Base-by-base conservation (phyloP, 1,140 invertebrate species). In the Drosophila serrata region DNA sequence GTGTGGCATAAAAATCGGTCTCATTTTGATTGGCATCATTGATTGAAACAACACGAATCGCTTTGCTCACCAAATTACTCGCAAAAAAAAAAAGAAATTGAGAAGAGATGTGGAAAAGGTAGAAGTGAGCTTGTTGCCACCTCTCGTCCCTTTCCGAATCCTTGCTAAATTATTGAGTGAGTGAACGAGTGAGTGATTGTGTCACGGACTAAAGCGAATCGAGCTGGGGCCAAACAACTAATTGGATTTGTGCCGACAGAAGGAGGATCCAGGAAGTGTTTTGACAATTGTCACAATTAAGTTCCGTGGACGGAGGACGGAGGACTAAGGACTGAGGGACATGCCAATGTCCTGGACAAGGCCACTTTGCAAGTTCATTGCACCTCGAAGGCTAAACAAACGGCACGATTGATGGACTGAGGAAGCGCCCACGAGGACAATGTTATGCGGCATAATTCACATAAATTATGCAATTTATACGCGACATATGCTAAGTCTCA, bases 391-490 rank as follows among this genome's bases (percentile, higher is more conserved):
- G 80, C 75, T 53, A 73, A 81, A 75, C 59, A 69, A 69, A 62
- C 17, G 42, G 29, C 22, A 37, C 46, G 29, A 69, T 67, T 69
- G 64, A 69, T 69, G 65, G 37, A 15, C 59, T 24, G 60, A 49
- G 39, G 22, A 31, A 62, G 45, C 48, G 39, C 29, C 35, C 46
- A 22, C 65, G 43, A 78, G 64, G 49, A 49, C 79, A 67, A 40
- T 79, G 82, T 74, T 87, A 85, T 90, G 85, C 81, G 80, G 85
- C 84, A 88, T 88, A 88, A 88, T 88, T 90, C 84, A 80, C 84
- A 88, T 88, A 88, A 88, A 88, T 90, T 88, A 88, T 88, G 85
- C 85, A 90, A 88, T 90, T 88, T 90, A 88, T 78, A 84, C 84
- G 80, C 80, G 67, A 65, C 77, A 68, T 88, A 84, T 74, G 84